Conservation (phyloP, 2,113 vertebrate genomes). For the Melanostigma gelatinosum region DNA sequence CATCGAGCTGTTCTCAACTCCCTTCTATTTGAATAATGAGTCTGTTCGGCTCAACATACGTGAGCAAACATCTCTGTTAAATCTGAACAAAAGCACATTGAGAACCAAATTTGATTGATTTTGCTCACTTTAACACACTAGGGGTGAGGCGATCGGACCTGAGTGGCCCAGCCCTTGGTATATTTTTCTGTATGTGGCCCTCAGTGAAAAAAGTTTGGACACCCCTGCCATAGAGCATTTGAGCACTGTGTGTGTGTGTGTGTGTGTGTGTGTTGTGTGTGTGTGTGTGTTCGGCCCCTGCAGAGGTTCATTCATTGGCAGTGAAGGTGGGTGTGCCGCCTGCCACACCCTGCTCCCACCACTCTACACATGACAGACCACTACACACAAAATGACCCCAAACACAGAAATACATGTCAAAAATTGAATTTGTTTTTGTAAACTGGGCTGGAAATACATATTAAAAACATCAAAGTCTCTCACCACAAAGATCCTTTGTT, state of each 20-base stretch:
- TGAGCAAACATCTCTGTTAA: too few relatives aligned
- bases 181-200: too few relatives aligned
- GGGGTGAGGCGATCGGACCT: too few relatives aligned
- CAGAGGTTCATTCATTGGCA: conserved; percentile 68
- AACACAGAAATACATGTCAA: background rate
- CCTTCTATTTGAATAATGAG: too few relatives aligned
- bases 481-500: background rate
- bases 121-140: too few relatives aligned
- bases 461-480: background rate
- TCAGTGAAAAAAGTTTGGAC: too few relatives aligned
- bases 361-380: background rate
- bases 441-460: background rate
- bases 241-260: conserved; percentile 5
- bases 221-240: background rate
- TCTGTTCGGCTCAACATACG: too few relatives aligned
- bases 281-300: conserved; percentile 13
- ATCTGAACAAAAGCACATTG: too few relatives aligned
- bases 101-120: too few relatives aligned
- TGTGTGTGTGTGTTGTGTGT: conserved; percentile 8
- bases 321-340: conserved; percentile 70
- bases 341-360: conserved; percentile 69
- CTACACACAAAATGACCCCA: background rate
- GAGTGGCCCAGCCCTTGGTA: too few relatives aligned
- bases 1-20: too few relatives aligned
- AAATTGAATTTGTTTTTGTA: background rate